Evolutionary conservation across 2,797 vertebrate species (phyloP).

Genomic region (Crotalus adamanteus): DNA sequence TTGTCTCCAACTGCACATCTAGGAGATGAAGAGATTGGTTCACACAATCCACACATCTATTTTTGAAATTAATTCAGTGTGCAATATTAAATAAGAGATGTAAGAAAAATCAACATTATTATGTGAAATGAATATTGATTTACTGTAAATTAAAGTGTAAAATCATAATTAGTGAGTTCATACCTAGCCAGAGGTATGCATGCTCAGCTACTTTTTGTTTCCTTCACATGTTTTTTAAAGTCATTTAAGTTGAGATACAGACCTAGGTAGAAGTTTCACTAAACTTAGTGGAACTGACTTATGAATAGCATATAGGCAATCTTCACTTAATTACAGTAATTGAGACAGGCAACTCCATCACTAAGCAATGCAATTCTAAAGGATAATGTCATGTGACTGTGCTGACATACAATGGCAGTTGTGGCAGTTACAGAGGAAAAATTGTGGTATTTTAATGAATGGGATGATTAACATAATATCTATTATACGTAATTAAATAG

Average conservation of each 20-base stretch:
- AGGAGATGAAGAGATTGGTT: background rate
- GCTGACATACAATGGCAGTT: background rate
- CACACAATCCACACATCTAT: background rate
- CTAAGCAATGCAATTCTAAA: background rate
- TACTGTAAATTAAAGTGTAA: background rate
- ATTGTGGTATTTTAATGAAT: background rate
- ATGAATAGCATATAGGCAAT: background rate
- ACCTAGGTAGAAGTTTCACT: background rate
- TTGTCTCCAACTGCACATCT: background rate
- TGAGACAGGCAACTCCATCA: background rate
- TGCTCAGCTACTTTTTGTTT: background rate
- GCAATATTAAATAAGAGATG: background rate
- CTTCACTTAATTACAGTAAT: background rate
- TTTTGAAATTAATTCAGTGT: background rate
- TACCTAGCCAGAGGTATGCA: background rate
- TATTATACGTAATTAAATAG: background rate
- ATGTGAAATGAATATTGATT: background rate
- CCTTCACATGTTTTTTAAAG: background rate
- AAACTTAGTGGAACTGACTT: background rate
- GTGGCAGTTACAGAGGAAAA: background rate
- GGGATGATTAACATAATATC: background rate
- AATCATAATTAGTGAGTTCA: background rate
- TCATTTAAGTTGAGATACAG: background rate
- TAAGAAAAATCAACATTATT: background rate
- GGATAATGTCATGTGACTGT: background rate